These are phyloP conservation scores for Zaprionus inermis DNA, from an alignment of 1,140 invertebrate species.

Conservation along the genomic window DNA sequence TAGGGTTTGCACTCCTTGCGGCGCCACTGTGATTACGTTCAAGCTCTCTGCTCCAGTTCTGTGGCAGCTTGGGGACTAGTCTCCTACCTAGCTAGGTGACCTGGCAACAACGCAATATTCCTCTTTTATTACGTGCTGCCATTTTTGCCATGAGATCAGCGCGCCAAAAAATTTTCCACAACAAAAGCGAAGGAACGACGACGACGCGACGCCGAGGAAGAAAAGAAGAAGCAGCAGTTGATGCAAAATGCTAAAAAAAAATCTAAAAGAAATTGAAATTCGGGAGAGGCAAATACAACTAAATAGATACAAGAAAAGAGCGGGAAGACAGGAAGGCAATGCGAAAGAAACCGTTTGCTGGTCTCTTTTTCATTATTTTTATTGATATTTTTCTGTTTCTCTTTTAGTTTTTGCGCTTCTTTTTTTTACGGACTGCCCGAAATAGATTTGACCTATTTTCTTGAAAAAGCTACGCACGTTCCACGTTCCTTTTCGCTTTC, in stretches of 20 bases:
- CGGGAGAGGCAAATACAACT: conserved; percentile 32
- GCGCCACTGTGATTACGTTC: conserved; percentile 14
- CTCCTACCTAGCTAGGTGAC: conserved; percentile 1
- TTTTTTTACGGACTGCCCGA: conserved; percentile 46
- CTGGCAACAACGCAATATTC: conserved; percentile 37
- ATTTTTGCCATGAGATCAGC: conserved; percentile 44
- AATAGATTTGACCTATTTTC: conserved; percentile 78
- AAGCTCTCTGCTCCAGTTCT: not conserved
- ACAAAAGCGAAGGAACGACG: conserved; percentile 36
- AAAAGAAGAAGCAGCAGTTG: not conserved
- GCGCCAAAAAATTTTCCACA: conserved; percentile 66
- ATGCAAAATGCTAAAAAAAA: not conserved
- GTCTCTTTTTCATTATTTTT: conserved; percentile 67
- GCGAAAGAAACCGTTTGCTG: conserved; percentile 57
- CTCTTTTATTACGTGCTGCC: not conserved
- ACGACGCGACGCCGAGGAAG: not conserved
- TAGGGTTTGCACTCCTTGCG: not conserved
- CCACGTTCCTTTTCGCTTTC: conserved; percentile 34
- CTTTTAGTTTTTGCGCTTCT: conserved; percentile 13
- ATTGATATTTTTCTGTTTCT: conserved; percentile 47
- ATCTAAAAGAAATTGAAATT: conserved; percentile 10
- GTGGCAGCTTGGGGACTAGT: not conserved
- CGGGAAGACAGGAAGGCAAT: conserved; percentile 28
- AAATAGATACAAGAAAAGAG: conserved; percentile 38
- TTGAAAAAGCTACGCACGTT: conserved; percentile 58